Evolutionary conservation across 1,140 invertebrate species (phyloP).

Genomic region (Macrotrachela quadricornifera): DNA sequence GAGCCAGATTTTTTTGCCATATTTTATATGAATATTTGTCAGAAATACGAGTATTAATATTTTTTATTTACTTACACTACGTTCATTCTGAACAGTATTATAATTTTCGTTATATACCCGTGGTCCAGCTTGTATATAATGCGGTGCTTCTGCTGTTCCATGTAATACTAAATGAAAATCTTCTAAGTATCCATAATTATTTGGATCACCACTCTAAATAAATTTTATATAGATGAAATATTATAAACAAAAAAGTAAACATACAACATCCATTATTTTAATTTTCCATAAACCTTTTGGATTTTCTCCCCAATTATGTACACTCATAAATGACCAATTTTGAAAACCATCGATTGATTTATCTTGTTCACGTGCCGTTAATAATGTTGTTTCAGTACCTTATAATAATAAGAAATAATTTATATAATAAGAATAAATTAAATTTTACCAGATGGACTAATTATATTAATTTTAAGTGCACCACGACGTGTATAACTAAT

Average conservation of each 20-base stretch:
- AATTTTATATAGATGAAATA: no score
- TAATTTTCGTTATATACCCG: no score
- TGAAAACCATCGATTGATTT: slow-evolving; percentile 16
- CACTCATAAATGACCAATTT: slow-evolving; percentile 55
- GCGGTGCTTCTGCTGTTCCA: slow-evolving; percentile 2
- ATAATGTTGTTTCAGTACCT: slow-evolving; percentile 10
- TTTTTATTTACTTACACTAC: no score
- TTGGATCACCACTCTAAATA: neutral
- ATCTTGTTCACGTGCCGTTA: slow-evolving; percentile 15
- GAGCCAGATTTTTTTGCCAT: no score
- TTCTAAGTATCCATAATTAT: neutral
- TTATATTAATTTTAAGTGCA: slow-evolving; percentile 51
- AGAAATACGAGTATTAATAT: no score
- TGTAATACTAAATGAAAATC: slow-evolving; percentile 5
- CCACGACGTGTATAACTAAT: slow-evolving; percentile 45
- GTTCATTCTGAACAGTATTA: no score
- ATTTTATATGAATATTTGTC: no score
- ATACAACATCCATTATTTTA: slow-evolving; percentile 1
- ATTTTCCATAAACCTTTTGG: slow-evolving; percentile 14
- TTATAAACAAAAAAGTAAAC: no score
- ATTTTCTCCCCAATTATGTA: slow-evolving; percentile 40
- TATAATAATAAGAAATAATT: neutral
- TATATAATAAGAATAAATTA: no score
- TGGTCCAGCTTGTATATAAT: no score
- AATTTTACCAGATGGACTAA: slow-evolving; percentile 12